These are phyloP conservation scores for Calephelis nemesis DNA, from an alignment of 1,140 invertebrate species.

Conservation along the genomic window DNA sequence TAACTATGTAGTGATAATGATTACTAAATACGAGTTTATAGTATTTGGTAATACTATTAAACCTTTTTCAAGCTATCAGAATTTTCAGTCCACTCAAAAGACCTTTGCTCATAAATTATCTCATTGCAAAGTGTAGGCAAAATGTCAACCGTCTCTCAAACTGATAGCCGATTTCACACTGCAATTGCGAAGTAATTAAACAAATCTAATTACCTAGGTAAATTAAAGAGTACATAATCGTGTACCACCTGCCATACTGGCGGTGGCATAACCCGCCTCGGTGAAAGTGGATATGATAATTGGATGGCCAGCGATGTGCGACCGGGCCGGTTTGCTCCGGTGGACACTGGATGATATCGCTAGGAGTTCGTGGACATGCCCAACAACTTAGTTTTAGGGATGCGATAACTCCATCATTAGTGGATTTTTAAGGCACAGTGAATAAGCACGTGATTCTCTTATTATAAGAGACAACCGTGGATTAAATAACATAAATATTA, in stretches of 20 bases:
- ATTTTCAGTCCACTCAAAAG: no score
- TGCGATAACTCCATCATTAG: no score
- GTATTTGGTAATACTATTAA: no score
- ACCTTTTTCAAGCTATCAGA: no score
- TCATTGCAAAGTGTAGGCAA: neutral
- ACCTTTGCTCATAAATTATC: neutral
- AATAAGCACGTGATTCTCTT: no score
- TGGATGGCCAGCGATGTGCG: slow-evolving; percentile 58
- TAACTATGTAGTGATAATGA: no score
- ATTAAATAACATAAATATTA: no score
- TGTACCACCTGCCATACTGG: slow-evolving; percentile 6
- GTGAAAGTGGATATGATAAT: slow-evolving; percentile 77
- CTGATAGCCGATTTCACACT: neutral
- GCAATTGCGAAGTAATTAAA: slow-evolving; percentile 8
- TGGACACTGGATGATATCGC: slow-evolving; percentile 24
- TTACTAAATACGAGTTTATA: no score
- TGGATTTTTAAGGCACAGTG: no score
- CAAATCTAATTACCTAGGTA: slow-evolving; percentile 14
- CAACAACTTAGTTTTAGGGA: neutral
- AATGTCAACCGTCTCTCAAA: slow-evolving; percentile 4
- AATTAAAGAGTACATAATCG: slow-evolving; percentile 10
- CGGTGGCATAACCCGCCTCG: slow-evolving; percentile 19
- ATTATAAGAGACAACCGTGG: no score
- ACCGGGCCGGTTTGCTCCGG: slow-evolving; percentile 46
- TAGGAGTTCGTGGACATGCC: slow-evolving; percentile 32